Conservation (phyloP, 2,888 invertebrate genomes). For the Microdon myrmicae region DNA sequence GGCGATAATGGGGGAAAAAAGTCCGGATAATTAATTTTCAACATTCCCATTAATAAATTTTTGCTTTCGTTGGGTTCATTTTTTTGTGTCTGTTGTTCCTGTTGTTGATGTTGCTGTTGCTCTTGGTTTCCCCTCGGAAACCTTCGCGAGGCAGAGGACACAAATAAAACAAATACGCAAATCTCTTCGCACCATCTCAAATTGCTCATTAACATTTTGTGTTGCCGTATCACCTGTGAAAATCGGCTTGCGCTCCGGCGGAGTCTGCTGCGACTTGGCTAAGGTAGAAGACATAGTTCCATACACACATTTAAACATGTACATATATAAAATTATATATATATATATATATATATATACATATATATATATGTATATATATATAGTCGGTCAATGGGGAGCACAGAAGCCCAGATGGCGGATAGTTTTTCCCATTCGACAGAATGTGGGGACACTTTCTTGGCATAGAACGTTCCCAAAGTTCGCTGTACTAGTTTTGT, state of each 20-base stretch:
- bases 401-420: no score
- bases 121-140: not conserved
- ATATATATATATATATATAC: no score
- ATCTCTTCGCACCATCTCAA: slow-evolving; percentile 68
- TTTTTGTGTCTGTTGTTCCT: not conserved
- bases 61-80: not conserved
- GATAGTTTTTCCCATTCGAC: no score
- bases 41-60: slow-evolving; percentile 29
- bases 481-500: no score
- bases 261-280: slow-evolving; percentile 15
- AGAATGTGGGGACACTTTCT: no score
- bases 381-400: no score
- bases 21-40: slow-evolving; percentile 38
- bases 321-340: no score
- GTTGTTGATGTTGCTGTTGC: not conserved
- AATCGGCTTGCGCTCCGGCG: slow-evolving; percentile 57
- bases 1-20: slow-evolving; percentile 5
- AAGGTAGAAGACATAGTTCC: no score
- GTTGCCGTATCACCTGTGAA: slow-evolving; percentile 68
- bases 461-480: no score
- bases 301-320: no score
- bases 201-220: slow-evolving; percentile 69
- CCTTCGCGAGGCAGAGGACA: no score
- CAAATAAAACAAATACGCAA: slow-evolving; percentile 52
- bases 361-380: no score